Evolutionary conservation across 2,888 invertebrate genomes (phyloP).

Genomic region (Amphipoea lucens): DNA sequence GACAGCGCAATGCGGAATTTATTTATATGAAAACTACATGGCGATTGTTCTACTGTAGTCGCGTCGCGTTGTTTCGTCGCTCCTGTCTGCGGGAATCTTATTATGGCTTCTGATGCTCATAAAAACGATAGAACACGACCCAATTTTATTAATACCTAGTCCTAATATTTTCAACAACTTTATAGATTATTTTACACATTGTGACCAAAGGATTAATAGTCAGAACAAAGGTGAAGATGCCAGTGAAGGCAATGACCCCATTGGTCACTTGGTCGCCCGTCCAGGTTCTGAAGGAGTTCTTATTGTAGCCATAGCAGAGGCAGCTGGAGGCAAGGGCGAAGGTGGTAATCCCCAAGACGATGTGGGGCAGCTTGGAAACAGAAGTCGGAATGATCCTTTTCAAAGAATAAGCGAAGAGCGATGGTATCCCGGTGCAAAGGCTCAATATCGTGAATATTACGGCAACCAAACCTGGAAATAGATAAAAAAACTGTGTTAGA

Average conservation of each 20-base stretch:
- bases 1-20: no score
- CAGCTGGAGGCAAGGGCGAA: constrained; percentile 73
- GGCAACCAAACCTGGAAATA: constrained; percentile 74
- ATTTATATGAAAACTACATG: not conserved
- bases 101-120: not conserved
- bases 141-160: constrained; percentile 25
- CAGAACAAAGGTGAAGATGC: constrained; percentile 72
- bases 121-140: not conserved
- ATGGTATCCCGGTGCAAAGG: constrained; percentile 73
- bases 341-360: constrained; percentile 75
- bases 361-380: constrained; percentile 74
- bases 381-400: constrained; percentile 68
- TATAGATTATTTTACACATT: constrained; percentile 69
- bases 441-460: constrained; percentile 74
- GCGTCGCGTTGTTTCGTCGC: not conserved
- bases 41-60: not conserved
- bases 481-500: constrained; percentile 2
- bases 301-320: constrained; percentile 79
- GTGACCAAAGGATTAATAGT: constrained; percentile 76
- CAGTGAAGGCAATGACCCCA: constrained; percentile 72
- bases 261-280: constrained; percentile 65
- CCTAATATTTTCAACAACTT: constrained; percentile 31
- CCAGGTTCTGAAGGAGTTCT: constrained; percentile 75
- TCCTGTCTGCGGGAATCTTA: not conserved
- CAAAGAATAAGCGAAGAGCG: constrained; percentile 73